Conservation (phyloP, 1,140 invertebrate genomes). For the Harpegnathos saltator region DNA sequence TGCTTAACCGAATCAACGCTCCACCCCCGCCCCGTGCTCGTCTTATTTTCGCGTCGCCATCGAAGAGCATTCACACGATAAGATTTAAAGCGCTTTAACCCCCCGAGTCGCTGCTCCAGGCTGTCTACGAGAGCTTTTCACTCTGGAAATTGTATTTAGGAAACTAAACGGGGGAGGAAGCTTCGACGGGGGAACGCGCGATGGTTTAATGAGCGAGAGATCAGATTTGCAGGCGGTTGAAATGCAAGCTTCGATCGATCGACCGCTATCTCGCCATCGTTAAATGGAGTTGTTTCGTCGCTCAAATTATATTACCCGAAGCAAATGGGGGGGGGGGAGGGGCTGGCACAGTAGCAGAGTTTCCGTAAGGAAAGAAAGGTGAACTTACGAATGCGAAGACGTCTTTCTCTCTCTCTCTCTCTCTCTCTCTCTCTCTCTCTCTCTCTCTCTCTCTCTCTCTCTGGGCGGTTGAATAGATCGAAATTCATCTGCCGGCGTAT, state of each 20-base stretch:
- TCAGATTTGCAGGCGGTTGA: background rate
- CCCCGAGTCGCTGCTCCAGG: background rate
- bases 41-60: slow-evolving; percentile 24
- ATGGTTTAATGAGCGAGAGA: slow-evolving; percentile 11
- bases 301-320: background rate
- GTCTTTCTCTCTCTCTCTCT: too few species aligned
- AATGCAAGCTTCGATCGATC: background rate
- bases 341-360: too few species aligned
- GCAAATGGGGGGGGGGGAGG: too few species aligned
- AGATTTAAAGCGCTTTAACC: slow-evolving; percentile 28
- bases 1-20: slow-evolving; percentile 50
- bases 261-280: background rate
- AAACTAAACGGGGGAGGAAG: background rate
- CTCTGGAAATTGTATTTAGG: slow-evolving; percentile 19
- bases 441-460: too few species aligned
- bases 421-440: too few species aligned
- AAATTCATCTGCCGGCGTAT: background rate
- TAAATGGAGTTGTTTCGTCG: background rate
- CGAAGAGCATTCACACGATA: slow-evolving; percentile 45
- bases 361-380: too few species aligned
- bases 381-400: too few species aligned
- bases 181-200: background rate
- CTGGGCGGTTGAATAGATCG: slow-evolving; percentile 2
- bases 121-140: slow-evolving; percentile 15
- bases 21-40: background rate